Base-by-base conservation (phyloP, 1,140 invertebrate species). In the Laupala kohalensis region DNA sequence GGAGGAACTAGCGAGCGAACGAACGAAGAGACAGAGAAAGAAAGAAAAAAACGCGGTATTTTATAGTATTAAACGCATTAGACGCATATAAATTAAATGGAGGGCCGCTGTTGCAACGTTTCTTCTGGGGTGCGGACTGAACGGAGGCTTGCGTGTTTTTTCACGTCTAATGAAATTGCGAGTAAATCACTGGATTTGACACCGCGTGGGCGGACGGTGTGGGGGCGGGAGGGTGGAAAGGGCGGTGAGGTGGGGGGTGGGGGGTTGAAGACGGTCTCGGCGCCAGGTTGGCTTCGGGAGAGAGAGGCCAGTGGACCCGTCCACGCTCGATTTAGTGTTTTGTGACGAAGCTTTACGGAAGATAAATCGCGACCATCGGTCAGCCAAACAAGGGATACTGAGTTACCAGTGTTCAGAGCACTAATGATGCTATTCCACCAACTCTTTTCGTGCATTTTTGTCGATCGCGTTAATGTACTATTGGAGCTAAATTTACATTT, bases 51-150 rank as follows among this genome's bases (percentile, higher is more conserved):
- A 30, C 26, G 29, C 27, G 29, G 67, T 68, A 68, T 68, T 68
- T 68, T 68, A 68, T n/a, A 68, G 67, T 68, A 68, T 68, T 68
- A 68, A 67, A 68, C 29, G 67, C 25, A 68, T 68, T 68, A 68
- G 67, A 29, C 29, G 67, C 27, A n/a, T 68, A 29, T 68, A 68
- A 68, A 68, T 68, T 68, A 68, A 68, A 68, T 68, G 67, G 67
- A 68, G 26, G 27, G 26, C 15, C 5, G 12, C n/a, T 23, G n/a
- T n/a, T n/a, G 37, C 37, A 9, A 13, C 37, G 37, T 19, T 53
- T 53, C 37, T 53, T 53, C 9, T 19, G 4, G 30, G 37, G 37
- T 19, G 37, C 37, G 37, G 37, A 19, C 37, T 19, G 1, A 9
- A 53, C 37, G 9, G 37, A 13, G 9, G 37, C 37, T 53, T 53